Evolutionary conservation across 2,113 vertebrate species (phyloP).

Genomic region (Nymphicus hollandicus): DNA sequence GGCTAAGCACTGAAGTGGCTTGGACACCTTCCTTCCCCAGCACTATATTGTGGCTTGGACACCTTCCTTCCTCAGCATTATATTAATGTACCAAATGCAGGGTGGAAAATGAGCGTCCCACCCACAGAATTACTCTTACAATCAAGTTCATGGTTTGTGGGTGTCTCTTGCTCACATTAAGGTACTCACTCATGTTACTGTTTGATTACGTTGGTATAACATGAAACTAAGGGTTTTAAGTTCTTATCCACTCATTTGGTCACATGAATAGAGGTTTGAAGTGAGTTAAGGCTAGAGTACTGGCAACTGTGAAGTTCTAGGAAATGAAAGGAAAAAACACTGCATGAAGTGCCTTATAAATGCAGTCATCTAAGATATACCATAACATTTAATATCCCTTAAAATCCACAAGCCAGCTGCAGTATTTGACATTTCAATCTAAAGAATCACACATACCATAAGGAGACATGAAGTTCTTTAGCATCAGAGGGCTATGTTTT

Average conservation of each 20-base stretch:
- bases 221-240: not conserved
- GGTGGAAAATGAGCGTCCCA: not conserved
- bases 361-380: not conserved
- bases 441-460: not conserved
- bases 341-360: not conserved
- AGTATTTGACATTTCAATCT: not conserved
- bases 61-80: not conserved
- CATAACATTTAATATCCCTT: not conserved
- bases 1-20: not conserved
- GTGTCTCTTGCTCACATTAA: not conserved
- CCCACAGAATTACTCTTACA: not conserved
- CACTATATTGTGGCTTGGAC: not conserved
- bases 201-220: not conserved
- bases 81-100: not conserved
- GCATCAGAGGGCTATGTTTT: not conserved
- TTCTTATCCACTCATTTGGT: not conserved
- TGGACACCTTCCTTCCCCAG: not conserved
- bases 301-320: not conserved
- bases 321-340: not conserved
- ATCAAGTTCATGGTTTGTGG: not conserved
- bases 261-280: not conserved
- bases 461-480: not conserved
- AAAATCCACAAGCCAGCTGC: not conserved
- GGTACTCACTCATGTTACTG: not conserved
- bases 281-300: not conserved